A percentile compares a stretch with the other conserved stretches of the same genome.
These are phyloP conservation scores for Petrocephalus sullivani DNA, from an alignment of 2,797 vertebrate genomes.

Conservation along the genomic window DNA sequence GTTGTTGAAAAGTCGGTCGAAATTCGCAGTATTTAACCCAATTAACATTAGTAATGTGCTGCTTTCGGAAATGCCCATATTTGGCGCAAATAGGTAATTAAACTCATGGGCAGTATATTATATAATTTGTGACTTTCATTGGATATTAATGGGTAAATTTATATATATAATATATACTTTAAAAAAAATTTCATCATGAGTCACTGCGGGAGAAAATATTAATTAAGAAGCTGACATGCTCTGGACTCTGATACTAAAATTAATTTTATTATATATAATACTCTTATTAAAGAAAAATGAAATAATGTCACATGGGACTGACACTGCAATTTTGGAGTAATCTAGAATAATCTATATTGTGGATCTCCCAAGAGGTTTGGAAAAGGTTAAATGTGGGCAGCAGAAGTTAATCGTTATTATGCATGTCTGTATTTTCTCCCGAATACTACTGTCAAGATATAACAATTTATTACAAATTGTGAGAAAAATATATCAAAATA, in stretches of 20 bases:
- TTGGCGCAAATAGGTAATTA: neutral
- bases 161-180: neutral
- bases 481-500: neutral
- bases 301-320: neutral
- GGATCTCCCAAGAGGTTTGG: neutral
- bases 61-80: neutral
- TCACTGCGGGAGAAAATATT: neutral
- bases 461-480: neutral
- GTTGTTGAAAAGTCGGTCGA: too few species aligned
- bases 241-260: neutral
- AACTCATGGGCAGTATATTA: neutral
- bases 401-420: neutral
- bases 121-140: too few species aligned
- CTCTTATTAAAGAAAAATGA: neutral
- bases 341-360: neutral
- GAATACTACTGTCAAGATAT: neutral
- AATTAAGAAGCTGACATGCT: neutral
- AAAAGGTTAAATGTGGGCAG: neutral
- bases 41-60: neutral
- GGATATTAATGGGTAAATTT: neutral
- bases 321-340: neutral
- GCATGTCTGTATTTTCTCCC: neutral
- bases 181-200: neutral
- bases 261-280: neutral
- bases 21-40: too few species aligned